Evolutionary conservation across 2,888 invertebrate species (phyloP), one percentile per base, ranked within the genome.

Genomic region (Entomobrya multifasciata): DNA sequence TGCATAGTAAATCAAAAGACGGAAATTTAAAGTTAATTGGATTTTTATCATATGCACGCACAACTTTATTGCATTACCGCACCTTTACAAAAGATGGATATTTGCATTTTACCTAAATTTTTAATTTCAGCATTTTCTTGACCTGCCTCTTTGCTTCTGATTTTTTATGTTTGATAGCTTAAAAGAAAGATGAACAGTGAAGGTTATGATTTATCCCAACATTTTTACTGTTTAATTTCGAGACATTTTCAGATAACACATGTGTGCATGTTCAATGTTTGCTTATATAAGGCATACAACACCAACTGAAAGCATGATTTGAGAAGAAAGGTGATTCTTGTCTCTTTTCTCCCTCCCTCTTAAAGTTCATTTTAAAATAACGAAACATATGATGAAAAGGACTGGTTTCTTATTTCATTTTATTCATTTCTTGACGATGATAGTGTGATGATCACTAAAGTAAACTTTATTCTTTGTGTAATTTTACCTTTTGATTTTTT

Each of bases 321-420:
- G 17, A 25, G 36, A 44, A 65, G 47, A 79, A 79, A 79, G 77
- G 36, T 22, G 65, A 60, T 77, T 74, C 30, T 47, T 47, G 15
- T 52, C 30, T 60, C 27, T 27, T 62, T 44, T 55, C 30, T 41
- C 55, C 80, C 41, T 41, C 80, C 67, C 67, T 80, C 80, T 80
- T n/a, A 70, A 41, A 67, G 41, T 80, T 80, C 80, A 81, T 81
- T 81, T 81, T 72, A 81, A 81, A 72, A 60, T 60, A 57, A 70
- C 13, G 44, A 72, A 81, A 15, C 65, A 17, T 65, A 65, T 20
- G 36, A 41, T 20, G 36, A 41, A 41, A 6, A 65, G 65, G 72
- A 81, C 81, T 72, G 72, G 81, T 81, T 81, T 81, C 60, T 81
- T 72, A 72, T 81, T 62, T 62, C 41, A 52, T 49, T n/a, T n/a